Percentiles rank a stretch among this genome's conserved stretches.
Evolutionary conservation across 2,888 invertebrate genomes (phyloP).

Genomic region (Patella ulyssiponensis): DNA sequence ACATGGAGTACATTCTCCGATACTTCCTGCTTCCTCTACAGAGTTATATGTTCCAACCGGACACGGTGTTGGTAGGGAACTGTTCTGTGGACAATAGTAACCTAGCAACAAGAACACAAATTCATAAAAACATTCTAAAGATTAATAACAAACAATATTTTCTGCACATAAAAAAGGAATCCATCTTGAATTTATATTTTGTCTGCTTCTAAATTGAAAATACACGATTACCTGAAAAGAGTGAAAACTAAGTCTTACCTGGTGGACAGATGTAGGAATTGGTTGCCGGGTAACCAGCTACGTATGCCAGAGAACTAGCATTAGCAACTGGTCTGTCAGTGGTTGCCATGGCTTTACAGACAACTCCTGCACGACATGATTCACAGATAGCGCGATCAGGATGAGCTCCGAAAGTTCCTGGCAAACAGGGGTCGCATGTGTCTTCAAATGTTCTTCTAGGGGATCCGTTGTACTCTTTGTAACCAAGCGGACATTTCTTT

Average conservation of each 20-base stretch:
- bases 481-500: slow-evolving; percentile 66
- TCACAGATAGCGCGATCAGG: slow-evolving; percentile 58
- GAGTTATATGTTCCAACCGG: slow-evolving; percentile 61
- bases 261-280: slow-evolving; percentile 65
- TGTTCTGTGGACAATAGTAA: slow-evolving; percentile 66
- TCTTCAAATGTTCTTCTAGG: slow-evolving; percentile 57
- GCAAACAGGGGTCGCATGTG: slow-evolving; percentile 67
- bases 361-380: slow-evolving; percentile 68
- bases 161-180: no score
- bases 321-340: slow-evolving; percentile 65
- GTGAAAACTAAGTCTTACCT: slow-evolving; percentile 43
- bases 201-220: no score
- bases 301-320: slow-evolving; percentile 44
- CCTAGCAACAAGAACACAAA: slow-evolving; percentile 44
- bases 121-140: no score
- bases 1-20: slow-evolving; percentile 57
- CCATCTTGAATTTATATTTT: no score
- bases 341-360: slow-evolving; percentile 62
- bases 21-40: slow-evolving; percentile 39
- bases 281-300: slow-evolving; percentile 59
- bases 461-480: slow-evolving; percentile 64
- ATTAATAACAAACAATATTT: no score
- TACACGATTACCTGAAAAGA: no score
- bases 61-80: slow-evolving; percentile 57
- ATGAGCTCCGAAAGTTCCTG: slow-evolving; percentile 66